phyloP scores from a whole-genome alignment of 2,113 vertebrate species.

The Strix aluco region DNA sequence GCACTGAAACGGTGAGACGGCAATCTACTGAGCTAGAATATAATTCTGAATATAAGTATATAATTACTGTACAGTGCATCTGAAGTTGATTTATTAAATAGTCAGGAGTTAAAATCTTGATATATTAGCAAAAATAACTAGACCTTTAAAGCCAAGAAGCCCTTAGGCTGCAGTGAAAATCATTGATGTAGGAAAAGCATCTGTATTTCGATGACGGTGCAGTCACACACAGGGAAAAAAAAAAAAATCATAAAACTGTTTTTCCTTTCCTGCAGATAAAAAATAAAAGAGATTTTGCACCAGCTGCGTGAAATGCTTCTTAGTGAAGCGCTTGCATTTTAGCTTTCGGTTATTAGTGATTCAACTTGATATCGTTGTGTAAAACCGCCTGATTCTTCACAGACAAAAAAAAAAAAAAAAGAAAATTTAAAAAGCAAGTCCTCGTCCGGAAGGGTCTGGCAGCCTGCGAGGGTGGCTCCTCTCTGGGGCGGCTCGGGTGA shows the following conservation, averaged over 20 bases:
- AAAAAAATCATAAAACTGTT: not conserved
- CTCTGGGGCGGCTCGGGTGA: not conserved
- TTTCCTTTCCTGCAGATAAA: not conserved
- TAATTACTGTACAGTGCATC: not conserved
- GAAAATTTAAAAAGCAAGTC: not conserved
- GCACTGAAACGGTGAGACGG: not conserved
- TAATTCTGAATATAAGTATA: not conserved
- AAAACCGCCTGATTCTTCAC: not conserved
- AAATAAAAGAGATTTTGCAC: not conserved
- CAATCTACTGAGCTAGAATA: not conserved
- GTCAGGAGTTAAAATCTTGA: not conserved
- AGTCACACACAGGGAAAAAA: not conserved
- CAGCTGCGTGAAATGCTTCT: not conserved
- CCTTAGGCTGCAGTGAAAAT: not conserved
- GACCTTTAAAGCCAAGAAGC: not conserved
- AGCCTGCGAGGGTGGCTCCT: not conserved
- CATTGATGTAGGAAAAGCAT: not conserved
- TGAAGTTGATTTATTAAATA: not conserved
- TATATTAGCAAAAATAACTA: slow-evolving; percentile 1
- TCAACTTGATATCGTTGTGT: not conserved
- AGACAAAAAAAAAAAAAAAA: too few relatives aligned
- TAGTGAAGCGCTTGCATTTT: not conserved
- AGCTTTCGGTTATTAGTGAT: not conserved
- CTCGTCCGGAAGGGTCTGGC: not conserved
- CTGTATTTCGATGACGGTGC: not conserved